phyloP scores from a whole-genome alignment of 2,888 invertebrate species.

The Lydus trimaculatus region DNA sequence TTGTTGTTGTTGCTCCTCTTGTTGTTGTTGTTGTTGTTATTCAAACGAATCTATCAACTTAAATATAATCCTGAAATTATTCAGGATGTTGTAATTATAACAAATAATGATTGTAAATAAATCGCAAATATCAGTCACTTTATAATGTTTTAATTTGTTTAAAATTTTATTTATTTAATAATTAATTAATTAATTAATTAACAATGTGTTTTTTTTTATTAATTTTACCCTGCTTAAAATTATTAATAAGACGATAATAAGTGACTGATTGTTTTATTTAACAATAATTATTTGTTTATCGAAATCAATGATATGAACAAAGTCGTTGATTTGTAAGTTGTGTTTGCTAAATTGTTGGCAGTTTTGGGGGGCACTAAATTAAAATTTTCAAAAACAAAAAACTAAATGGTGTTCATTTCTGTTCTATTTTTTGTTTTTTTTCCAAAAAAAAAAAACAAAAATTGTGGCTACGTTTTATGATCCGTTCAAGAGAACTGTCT shows the following conservation, averaged over 20 bases:
- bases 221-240: constrained; percentile 58
- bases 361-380: constrained; percentile 51
- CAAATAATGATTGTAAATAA: constrained; percentile 8
- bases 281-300: constrained; percentile 34
- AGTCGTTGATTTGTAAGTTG: constrained; percentile 51
- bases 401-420: constrained; percentile 48
- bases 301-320: constrained; percentile 1
- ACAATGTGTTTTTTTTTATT: constrained; percentile 46
- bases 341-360: constrained; percentile 49
- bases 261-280: constrained; percentile 36
- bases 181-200: constrained; percentile 31
- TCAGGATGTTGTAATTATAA: constrained; percentile 12
- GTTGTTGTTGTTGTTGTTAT: neutral
- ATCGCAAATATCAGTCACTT: constrained; percentile 5
- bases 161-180: constrained; percentile 14
- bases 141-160: constrained; percentile 18
- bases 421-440: constrained; percentile 29
- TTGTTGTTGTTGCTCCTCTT: neutral
- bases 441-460: constrained; percentile 31
- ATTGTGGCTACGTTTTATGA: constrained; percentile 41
- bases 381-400: constrained; percentile 37
- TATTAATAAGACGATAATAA: constrained; percentile 47
- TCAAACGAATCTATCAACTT: neutral
- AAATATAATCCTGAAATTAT: neutral
- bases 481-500: constrained; percentile 54